phyloP scores from a whole-genome alignment of 92 coral and sea anemone species.

The Desmophyllum pertusum region DNA sequence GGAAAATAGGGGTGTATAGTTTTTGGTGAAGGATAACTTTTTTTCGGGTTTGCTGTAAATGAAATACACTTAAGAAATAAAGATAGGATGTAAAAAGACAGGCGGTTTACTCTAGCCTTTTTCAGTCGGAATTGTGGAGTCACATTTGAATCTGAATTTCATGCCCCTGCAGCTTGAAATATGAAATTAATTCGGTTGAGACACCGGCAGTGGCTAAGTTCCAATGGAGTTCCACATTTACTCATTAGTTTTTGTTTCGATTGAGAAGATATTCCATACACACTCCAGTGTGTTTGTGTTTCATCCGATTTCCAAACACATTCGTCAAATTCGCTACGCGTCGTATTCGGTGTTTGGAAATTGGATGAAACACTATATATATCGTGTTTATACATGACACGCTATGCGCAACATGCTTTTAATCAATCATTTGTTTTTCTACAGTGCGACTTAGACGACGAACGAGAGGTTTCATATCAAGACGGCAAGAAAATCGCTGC shows the following conservation, averaged over 20 bases:
- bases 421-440: not conserved
- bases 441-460: slow-evolving; percentile 81
- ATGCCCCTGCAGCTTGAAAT: not conserved
- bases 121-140: too few species aligned
- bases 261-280: too few species aligned
- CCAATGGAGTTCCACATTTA: too few species aligned
- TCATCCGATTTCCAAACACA: too few species aligned
- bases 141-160: not conserved
- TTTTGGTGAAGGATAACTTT: not conserved
- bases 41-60: not conserved
- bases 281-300: too few species aligned
- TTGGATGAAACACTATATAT: too few species aligned
- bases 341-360: too few species aligned
- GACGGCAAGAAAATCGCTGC: slow-evolving; percentile 82
- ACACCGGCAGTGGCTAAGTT: too few species aligned
- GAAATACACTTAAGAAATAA: not conserved
- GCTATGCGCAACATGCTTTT: not conserved
- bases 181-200: too few species aligned
- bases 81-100: not conserved
- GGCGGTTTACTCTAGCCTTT: not conserved
- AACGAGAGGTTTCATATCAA: slow-evolving; percentile 70
- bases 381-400: not conserved
- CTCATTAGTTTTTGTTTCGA: too few species aligned
- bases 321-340: too few species aligned
- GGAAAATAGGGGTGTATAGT: not conserved